Conservation (phyloP, 1,140 invertebrate species). For the Reticulitermes speratus region DNA sequence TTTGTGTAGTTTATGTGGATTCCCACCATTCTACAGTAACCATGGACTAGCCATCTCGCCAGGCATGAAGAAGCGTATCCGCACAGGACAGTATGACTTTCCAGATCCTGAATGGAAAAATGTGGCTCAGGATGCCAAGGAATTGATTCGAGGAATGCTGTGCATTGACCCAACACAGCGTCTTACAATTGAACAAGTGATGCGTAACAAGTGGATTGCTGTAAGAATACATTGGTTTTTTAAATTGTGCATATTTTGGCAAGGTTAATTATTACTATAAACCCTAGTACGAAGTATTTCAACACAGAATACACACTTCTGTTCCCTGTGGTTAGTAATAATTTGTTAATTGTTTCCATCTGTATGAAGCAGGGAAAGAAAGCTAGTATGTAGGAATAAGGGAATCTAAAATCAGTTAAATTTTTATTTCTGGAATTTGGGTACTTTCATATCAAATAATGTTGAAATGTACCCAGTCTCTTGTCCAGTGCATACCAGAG, state of each 20-base stretch:
- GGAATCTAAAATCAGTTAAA: too few relatives aligned
- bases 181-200: conserved; percentile 87
- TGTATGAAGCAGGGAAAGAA: too few relatives aligned
- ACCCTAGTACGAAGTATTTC: too few relatives aligned
- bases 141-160: conserved; percentile 90
- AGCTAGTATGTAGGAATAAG: too few relatives aligned
- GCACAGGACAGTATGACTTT: conserved; percentile 95
- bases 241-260: background rate
- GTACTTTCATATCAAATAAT: too few relatives aligned
- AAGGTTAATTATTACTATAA: too few relatives aligned
- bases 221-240: conserved; percentile 54
- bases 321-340: too few relatives aligned
- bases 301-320: too few relatives aligned
- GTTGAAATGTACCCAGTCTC: too few relatives aligned
- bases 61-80: conserved; percentile 98
- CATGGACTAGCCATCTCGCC: conserved; percentile 96
- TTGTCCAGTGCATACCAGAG: too few relatives aligned
- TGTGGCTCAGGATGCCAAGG: conserved; percentile 92
- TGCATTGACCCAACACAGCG: conserved; percentile 89
- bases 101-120: conserved; percentile 94
- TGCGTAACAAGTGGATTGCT: conserved; percentile 86
- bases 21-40: conserved; percentile 97
- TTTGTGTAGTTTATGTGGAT: conserved; percentile 82
- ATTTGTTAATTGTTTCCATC: too few relatives aligned
- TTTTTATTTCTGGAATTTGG: too few relatives aligned